phyloP scores from a whole-genome alignment of 2,797 vertebrate genomes.

The Heteromormyrus szaboi region DNA sequence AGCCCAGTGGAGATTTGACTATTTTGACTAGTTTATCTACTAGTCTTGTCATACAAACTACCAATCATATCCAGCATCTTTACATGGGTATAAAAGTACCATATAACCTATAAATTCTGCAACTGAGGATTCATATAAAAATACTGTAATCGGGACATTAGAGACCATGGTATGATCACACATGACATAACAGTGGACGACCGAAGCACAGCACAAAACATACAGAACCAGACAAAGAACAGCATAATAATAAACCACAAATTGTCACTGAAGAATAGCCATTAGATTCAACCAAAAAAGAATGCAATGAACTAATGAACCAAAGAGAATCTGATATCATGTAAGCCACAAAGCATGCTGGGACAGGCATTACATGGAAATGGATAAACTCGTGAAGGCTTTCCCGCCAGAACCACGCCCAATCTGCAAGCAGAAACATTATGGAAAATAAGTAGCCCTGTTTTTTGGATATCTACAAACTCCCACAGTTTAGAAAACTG shows the following conservation, averaged over 20 bases:
- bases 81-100: neutral
- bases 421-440: neutral
- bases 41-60: neutral
- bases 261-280: neutral
- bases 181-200: neutral
- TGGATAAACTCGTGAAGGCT: neutral
- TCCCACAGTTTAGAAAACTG: neutral
- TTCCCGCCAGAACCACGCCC: neutral
- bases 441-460: neutral
- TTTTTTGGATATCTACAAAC: neutral
- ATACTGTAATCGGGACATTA: neutral
- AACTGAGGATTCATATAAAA: neutral
- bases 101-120: neutral
- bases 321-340: neutral
- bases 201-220: neutral
- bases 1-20: neutral
- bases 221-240: neutral
- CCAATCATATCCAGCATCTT: neutral
- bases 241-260: neutral
- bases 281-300: neutral
- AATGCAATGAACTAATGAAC: neutral
- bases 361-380: neutral
- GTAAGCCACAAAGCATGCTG: neutral
- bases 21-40: neutral
- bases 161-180: neutral